phyloP scores from a whole-genome alignment of 2,797 vertebrate genomes.

The Threskiornis aethiopicus region DNA sequence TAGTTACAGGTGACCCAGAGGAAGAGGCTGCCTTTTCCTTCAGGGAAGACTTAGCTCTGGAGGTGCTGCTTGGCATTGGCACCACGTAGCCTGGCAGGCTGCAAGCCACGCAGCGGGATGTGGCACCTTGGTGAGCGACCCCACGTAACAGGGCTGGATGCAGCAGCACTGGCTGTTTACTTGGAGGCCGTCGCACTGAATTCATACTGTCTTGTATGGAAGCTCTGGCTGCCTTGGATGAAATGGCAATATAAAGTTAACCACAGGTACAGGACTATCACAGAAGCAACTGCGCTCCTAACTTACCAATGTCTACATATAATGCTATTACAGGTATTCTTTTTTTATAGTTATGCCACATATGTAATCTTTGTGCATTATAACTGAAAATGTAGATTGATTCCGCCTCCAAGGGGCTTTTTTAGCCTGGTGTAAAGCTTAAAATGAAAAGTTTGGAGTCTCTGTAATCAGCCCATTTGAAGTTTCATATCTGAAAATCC shows the following conservation, averaged over 20 bases:
- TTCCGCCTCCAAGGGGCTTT: not conserved
- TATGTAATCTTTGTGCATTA: not conserved
- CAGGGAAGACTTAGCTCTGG: fast-evolving
- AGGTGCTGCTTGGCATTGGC: not conserved
- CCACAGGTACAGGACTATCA: not conserved
- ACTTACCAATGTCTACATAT: not conserved
- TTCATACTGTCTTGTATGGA: fast-evolving
- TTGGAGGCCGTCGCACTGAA: not conserved
- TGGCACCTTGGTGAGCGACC: not conserved
- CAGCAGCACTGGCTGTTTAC: not conserved
- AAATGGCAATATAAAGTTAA: not conserved
- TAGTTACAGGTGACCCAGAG: not conserved
- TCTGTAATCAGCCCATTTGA: slow-evolving; percentile 31
- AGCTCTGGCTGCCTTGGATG: not conserved
- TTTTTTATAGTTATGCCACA: not conserved
- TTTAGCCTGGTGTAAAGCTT: not conserved
- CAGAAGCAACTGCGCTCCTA: not conserved
- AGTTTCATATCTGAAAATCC: slow-evolving; percentile 42
- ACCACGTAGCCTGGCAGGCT: not conserved
- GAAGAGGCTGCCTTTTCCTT: not conserved
- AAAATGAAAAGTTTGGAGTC: not conserved
- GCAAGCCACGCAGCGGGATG: no score
- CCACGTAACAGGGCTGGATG: fast-evolving
- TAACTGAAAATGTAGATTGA: not conserved
- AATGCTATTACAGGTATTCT: not conserved